Percentiles rank a stretch among this genome's conserved stretches.
These are phyloP conservation scores for Darevskia mixta DNA, from an alignment of 2,797 vertebrate genomes.

Conservation along the genomic window DNA sequence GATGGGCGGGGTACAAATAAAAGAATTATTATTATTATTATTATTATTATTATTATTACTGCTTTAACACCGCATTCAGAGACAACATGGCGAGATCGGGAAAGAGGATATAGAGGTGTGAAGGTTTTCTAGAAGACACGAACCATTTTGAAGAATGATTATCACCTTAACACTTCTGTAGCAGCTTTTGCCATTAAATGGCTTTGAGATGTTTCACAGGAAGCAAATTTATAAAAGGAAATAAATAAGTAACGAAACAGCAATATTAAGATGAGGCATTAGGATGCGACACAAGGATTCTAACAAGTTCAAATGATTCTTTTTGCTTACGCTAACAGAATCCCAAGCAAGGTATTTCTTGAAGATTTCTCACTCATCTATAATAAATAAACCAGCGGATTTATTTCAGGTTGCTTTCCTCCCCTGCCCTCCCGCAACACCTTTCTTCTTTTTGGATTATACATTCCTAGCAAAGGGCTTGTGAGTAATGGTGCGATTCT, in stretches of 20 bases:
- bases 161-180: not conserved
- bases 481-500: not conserved
- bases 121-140: not conserved
- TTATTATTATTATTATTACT: too few relatives aligned
- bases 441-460: not conserved
- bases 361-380: not conserved
- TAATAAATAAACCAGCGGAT: not conserved
- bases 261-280: not conserved
- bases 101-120: not conserved
- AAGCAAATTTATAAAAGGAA: too few relatives aligned
- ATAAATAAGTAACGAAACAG: not conserved
- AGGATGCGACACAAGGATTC: not conserved
- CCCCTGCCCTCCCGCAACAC: not conserved
- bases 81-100: not conserved
- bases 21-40: too few relatives aligned
- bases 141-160: not conserved
- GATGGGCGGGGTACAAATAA: too few relatives aligned
- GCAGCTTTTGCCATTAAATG: not conserved
- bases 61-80: not conserved
- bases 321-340: not conserved
- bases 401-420: not conserved
- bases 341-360: constrained; percentile 1
- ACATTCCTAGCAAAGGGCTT: not conserved
- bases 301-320: not conserved
- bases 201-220: too few relatives aligned